Base-by-base conservation (phyloP, 2,888 invertebrate species). In the Drosophila barbarae region DNA sequence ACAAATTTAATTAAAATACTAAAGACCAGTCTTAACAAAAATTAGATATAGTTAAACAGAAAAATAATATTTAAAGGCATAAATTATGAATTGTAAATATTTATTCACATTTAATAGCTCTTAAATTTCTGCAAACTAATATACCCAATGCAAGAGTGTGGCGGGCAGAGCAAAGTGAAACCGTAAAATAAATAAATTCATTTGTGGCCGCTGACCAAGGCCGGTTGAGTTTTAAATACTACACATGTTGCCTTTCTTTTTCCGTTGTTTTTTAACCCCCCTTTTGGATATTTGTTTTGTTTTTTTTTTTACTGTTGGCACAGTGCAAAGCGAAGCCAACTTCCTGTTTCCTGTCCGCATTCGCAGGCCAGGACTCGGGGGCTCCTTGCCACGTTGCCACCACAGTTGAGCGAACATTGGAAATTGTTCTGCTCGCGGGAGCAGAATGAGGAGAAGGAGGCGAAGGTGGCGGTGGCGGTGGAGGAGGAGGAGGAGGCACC, bases 341-440 rank as follows among this genome's bases (percentile, higher is more conserved):
- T 83, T 79, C 83, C 79, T 77, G 82, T 76, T 83, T 77, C 63
- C 63, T 51, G 63, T 28, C 30, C 28, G 57, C 46, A 42, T 42
- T 34, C 28, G 55, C 39, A 13, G 21, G 35, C 56, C 35, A 13
- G 41, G 53, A 51, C 46, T 52, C 52, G n/a, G n/a, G 23, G 13
- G 34, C 53, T 39, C 49, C 44, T 50, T 72, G 64, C 23, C 23
- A 23, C 68, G 72, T 74, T 75, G 77, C 71, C 78, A 82, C 78
- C 73, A 76, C 81, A 80, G 78, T 78, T 78, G 81, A 80, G 81
- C 80, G 84, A 68, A 83, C 79, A 79, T 74, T 83, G 74, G 55
- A 79, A 80, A 83, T 83, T 76, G 83, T 79, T 79, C 77, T 83
- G 79, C 79, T 79, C 74, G 74, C 60, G 83, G 79, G 81, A 79